Base-by-base conservation (phyloP, 2,797 vertebrate species). In the Botia kubotai region DNA sequence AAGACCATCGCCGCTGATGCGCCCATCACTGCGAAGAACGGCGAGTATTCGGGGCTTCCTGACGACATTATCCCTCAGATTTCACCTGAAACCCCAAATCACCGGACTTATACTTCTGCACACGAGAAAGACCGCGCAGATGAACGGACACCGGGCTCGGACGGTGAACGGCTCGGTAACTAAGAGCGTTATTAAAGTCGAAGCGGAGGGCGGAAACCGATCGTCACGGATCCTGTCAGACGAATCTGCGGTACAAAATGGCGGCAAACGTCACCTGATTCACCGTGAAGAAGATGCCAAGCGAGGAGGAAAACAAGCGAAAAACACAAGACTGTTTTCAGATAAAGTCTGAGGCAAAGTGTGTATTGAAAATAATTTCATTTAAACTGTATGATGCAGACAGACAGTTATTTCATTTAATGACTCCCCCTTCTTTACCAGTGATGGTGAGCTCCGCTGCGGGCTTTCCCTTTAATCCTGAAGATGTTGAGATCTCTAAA, bases 21-120 rank as follows among this genome's bases (percentile, higher is more conserved):
- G 82, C 97, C 97, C 94, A 98, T 96, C 89, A 97, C 96, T 76
- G 94, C 96, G 92, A 99, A 99, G 93, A 99, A 99, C 73, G 96
- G 83, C 50, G 97, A 93, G 89, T 98, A 99, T 82, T 95, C 94
- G 29, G 97, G 97, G 83, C 29, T 77, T 80, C 6, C 43, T 82
- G 90, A 62, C 36, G 75, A 78, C 81, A 78, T 82, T 46, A 58
- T 60, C n/a, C 72, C 39, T 58, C 75, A 53, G 23, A 67, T 80
- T 73, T 48, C 6, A 58, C 70, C 71, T 57, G 48, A 67, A 46
- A 14, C 33, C 46, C 33, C 11, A 62, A 62, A 14, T 33, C 29
- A 53, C 68, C 68, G 46, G 50, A 16, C 23, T 63, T n/a, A 52
- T 12, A 21, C 43, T 71, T 55, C 23, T 63, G 39, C 46, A 72